phyloP scores from a whole-genome alignment of 2,113 vertebrate species.

The Apteryx mantelli region DNA sequence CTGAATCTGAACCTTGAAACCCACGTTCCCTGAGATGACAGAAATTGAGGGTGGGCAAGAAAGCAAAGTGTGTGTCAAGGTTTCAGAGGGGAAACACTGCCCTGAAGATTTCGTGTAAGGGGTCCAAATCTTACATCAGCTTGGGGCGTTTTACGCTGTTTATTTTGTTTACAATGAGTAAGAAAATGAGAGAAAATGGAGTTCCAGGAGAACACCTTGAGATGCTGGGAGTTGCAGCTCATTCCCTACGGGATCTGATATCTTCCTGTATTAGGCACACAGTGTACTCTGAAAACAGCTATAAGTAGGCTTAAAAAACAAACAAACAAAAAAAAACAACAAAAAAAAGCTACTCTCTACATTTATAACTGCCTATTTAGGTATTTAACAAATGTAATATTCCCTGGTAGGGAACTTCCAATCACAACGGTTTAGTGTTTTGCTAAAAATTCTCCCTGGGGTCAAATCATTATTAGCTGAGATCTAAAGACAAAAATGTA shows the following conservation, averaged over 20 bases:
- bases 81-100: neutral
- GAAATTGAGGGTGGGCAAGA: neutral
- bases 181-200: neutral
- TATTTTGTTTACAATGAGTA: neutral
- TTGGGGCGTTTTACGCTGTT: neutral
- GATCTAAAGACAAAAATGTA: neutral
- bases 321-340: neutral
- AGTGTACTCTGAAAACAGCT: neutral
- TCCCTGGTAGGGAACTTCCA: neutral
- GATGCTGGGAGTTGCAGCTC: neutral
- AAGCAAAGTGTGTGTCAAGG: neutral
- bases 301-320: neutral
- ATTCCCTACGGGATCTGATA: neutral
- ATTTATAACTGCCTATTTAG: neutral
- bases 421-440: neutral
- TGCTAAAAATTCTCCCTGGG: neutral
- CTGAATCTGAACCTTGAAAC: conserved; percentile 66
- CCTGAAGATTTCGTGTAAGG: neutral
- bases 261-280: neutral
- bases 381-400: neutral
- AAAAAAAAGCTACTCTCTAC: neutral
- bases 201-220: neutral
- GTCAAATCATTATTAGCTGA: neutral
- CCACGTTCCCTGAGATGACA: conserved; percentile 29
- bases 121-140: neutral